Evolutionary conservation across 2,113 vertebrate genomes (phyloP).

Genomic region (Leptobrachium ailaonicum): DNA sequence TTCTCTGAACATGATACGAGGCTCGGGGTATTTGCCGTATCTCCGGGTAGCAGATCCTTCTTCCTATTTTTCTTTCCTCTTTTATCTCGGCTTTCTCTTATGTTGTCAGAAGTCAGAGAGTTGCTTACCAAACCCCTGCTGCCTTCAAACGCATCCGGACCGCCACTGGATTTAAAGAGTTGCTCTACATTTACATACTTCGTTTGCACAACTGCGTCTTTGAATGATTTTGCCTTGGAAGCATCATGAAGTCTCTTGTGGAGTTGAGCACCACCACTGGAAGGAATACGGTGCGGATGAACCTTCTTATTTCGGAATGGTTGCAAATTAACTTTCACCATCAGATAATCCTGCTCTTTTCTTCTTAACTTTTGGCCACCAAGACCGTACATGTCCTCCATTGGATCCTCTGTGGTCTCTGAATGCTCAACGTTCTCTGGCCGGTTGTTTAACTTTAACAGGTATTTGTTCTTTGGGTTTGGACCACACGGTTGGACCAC

Average conservation of each 20-base stretch:
- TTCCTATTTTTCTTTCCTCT: not conserved
- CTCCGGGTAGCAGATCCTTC: not conserved
- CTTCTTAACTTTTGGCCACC: slow-evolving; percentile 53
- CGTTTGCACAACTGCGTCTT: not conserved
- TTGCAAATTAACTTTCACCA: slow-evolving; percentile 76
- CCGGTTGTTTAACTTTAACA: slow-evolving; percentile 26
- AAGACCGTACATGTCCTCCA: slow-evolving; percentile 35
- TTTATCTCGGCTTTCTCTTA: not conserved
- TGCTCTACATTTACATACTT: not conserved
- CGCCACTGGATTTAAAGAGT: not conserved
- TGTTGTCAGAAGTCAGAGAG: not conserved
- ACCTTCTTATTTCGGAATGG: slow-evolving; percentile 72
- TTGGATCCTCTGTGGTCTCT: slow-evolving; percentile 15
- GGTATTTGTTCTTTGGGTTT: slow-evolving; percentile 32
- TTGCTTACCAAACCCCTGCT: not conserved
- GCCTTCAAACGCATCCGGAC: not conserved
- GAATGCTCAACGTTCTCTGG: slow-evolving; percentile 17
- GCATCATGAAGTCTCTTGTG: slow-evolving; percentile 14
- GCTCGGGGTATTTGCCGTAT: not conserved
- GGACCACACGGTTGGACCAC: slow-evolving; percentile 8
- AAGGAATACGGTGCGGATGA: slow-evolving; percentile 61
- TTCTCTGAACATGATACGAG: not conserved
- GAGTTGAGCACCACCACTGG: not conserved
- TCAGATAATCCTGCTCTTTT: slow-evolving; percentile 60
- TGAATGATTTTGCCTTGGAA: not conserved